Conservation (phyloP, 1,140 invertebrate species). For the Forficula auricularia region DNA sequence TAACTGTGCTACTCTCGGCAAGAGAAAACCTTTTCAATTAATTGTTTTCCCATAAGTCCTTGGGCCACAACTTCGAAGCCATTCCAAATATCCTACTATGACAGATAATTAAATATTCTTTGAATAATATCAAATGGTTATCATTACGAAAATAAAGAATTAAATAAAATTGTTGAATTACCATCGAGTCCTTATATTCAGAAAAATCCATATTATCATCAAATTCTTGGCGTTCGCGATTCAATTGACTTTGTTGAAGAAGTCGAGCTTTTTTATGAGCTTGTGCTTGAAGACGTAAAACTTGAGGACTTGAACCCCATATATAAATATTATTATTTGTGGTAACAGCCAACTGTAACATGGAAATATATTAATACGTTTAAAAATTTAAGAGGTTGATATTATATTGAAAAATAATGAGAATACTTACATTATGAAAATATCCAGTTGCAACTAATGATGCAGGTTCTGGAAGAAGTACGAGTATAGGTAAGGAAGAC, state of each 20-base stretch:
- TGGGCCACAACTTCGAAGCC: too few species aligned
- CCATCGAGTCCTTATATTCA: neutral
- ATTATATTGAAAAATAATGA: slow-evolving; percentile 4
- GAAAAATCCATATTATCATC: slow-evolving; percentile 9
- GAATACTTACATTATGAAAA: slow-evolving; percentile 58
- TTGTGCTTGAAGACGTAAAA: slow-evolving; percentile 47
- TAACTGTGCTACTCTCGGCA: too few species aligned
- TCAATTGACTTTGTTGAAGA: slow-evolving; percentile 26
- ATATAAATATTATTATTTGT: slow-evolving; percentile 45
- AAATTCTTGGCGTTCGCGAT: too few species aligned
- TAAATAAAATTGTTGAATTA: neutral
- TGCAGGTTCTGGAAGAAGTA: slow-evolving; percentile 38
- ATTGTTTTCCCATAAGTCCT: too few species aligned
- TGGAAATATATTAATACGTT: slow-evolving; percentile 12
- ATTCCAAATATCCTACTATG: too few species aligned
- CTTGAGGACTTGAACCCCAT: slow-evolving; percentile 65
- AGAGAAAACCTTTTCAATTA: too few species aligned
- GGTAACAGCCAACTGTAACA: slow-evolving; percentile 46
- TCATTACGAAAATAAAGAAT: too few species aligned
- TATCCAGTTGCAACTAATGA: slow-evolving; percentile 52
- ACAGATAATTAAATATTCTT: too few species aligned
- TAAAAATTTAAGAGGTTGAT: slow-evolving; percentile 1
- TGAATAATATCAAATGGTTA: too few species aligned
- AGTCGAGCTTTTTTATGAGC: slow-evolving; percentile 36
- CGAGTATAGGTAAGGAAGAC: slow-evolving; percentile 35